A percentile compares a stretch with the other conserved stretches of the same genome.
These are phyloP conservation scores for Brassicogethes aeneus DNA, from an alignment of 2,888 invertebrate species.

Conservation along the genomic window DNA sequence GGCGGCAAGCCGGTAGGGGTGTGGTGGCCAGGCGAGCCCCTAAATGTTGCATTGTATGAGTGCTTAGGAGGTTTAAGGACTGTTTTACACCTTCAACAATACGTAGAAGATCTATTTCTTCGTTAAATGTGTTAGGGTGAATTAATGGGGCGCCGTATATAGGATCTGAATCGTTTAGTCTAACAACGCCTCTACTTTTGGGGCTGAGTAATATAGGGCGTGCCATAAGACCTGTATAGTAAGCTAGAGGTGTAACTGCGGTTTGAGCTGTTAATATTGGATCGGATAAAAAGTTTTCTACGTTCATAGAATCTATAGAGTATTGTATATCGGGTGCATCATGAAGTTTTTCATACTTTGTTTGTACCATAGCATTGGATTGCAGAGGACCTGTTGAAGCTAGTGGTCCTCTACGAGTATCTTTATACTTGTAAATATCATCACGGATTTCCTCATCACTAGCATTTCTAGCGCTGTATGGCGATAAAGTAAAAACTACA, in stretches of 20 bases:
- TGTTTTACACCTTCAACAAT: slow-evolving; percentile 52
- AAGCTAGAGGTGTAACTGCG: slow-evolving; percentile 46
- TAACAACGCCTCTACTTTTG: slow-evolving; percentile 52
- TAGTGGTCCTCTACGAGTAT: slow-evolving; percentile 44
- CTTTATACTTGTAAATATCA: slow-evolving; percentile 42
- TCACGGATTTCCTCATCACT: slow-evolving; percentile 31
- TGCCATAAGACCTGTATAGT: slow-evolving; percentile 50
- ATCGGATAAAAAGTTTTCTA: slow-evolving; percentile 49
- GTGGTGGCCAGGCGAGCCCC: slow-evolving; percentile 47
- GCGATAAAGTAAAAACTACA: slow-evolving; percentile 47
- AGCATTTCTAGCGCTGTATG: slow-evolving; percentile 46
- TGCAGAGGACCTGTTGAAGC: slow-evolving; percentile 47
- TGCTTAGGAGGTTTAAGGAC: slow-evolving; percentile 48
- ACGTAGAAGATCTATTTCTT: slow-evolving; percentile 49
- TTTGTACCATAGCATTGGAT: slow-evolving; percentile 53
- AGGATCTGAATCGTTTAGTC: slow-evolving; percentile 59
- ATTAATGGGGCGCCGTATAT: slow-evolving; percentile 60
- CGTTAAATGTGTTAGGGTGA: slow-evolving; percentile 56
- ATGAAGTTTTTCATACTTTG: slow-evolving; percentile 42
- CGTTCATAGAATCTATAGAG: slow-evolving; percentile 51
- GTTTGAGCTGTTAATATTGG: slow-evolving; percentile 37
- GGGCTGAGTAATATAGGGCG: slow-evolving; percentile 53
- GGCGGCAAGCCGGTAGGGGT: slow-evolving; percentile 48
- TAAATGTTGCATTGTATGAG: slow-evolving; percentile 46
- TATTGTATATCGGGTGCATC: slow-evolving; percentile 58